Conservation (phyloP, 2,888 invertebrate genomes). For the Biston stratarius region DNA sequence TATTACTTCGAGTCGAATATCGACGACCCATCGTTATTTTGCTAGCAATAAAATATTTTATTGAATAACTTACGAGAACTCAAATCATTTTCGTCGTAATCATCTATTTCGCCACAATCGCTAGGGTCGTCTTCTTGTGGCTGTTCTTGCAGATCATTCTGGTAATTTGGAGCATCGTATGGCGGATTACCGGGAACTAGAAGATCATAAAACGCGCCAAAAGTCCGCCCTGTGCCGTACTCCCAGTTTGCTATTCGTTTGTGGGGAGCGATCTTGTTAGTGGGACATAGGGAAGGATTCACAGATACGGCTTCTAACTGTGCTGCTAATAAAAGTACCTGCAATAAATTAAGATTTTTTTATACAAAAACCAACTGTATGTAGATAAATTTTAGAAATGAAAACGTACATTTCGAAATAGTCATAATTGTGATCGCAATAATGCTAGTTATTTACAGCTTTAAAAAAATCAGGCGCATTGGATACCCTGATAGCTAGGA, state of each 20-base stretch:
- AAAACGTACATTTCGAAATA: no score
- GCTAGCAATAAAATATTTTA: not conserved
- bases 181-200: conserved; percentile 56
- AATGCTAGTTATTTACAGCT: no score
- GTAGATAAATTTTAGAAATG: no score
- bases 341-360: conserved; percentile 30
- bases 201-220: conserved; percentile 68
- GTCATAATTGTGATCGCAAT: no score
- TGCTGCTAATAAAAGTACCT: conserved; percentile 54
- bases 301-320: conserved; percentile 67
- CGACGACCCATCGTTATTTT: no score
- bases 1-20: no score
- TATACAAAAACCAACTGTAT: no score
- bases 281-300: conserved; percentile 71
- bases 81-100: conserved; percentile 79
- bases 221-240: conserved; percentile 61
- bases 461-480: no score
- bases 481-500: no score
- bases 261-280: conserved; percentile 80
- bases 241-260: conserved; percentile 56
- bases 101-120: conserved; percentile 80
- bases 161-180: conserved; percentile 48
- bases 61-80: conserved; percentile 67
- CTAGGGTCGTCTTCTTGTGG: conserved; percentile 71
- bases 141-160: conserved; percentile 64